phyloP scores from a whole-genome alignment of 2,113 vertebrate species.

The Lepidothrix coronata region DNA sequence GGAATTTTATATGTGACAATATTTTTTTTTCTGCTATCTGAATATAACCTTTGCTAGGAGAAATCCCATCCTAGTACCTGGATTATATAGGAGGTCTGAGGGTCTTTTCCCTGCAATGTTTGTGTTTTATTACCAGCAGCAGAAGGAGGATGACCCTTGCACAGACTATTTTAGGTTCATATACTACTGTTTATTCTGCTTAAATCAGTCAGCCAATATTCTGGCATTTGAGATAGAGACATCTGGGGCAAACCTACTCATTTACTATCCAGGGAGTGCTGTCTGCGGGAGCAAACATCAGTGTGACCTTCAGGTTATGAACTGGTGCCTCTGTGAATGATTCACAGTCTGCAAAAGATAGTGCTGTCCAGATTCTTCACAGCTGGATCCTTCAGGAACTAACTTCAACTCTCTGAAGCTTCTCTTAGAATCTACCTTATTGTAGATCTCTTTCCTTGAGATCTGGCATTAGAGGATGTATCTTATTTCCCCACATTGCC shows the following conservation, averaged over 20 bases:
- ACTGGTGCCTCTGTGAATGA: background rate
- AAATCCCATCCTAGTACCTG: background rate
- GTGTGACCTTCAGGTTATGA: background rate
- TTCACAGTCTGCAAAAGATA: background rate
- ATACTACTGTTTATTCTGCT: background rate
- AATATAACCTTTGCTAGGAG: background rate
- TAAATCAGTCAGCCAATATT: background rate
- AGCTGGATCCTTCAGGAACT: background rate
- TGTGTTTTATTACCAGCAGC: background rate
- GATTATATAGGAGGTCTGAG: background rate
- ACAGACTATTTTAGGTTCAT: background rate
- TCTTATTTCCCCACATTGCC: background rate
- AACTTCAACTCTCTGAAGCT: background rate
- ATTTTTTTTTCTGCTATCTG: background rate
- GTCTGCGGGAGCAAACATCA: background rate
- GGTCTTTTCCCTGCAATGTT: background rate
- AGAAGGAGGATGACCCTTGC: background rate
- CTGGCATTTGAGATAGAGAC: background rate
- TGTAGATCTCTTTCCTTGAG: background rate
- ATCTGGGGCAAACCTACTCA: background rate
- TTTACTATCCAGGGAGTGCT: background rate
- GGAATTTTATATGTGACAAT: background rate
- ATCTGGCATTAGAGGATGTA: background rate
- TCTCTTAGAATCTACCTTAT: background rate
- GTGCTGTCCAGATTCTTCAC: background rate